phyloP scores from a whole-genome alignment of 2,113 vertebrate species.

The Elephantulus edwardii region DNA sequence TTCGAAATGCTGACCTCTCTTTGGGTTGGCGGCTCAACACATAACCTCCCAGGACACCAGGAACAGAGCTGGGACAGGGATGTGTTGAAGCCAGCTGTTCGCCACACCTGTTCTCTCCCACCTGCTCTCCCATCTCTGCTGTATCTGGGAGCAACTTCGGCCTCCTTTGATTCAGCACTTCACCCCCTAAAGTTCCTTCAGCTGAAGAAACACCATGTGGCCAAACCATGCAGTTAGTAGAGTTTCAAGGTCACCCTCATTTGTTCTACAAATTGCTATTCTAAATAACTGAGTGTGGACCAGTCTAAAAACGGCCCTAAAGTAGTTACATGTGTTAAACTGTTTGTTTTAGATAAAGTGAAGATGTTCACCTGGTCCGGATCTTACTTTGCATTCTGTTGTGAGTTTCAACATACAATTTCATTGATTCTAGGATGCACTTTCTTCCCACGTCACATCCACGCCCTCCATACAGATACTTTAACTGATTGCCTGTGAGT shows the following conservation, averaged over 20 bases:
- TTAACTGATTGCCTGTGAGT: background rate
- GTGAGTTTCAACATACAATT: background rate
- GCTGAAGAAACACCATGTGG: background rate
- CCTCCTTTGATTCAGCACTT: background rate
- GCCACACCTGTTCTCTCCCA: background rate
- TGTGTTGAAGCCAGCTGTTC: background rate
- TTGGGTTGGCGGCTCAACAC: too few relatives aligned
- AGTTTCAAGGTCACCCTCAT: background rate
- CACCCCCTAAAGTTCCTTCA: background rate
- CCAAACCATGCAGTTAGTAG: background rate
- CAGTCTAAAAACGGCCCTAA: background rate
- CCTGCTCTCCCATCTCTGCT: background rate
- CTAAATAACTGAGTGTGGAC: background rate
- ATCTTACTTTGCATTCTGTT: background rate
- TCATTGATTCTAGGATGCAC: background rate
- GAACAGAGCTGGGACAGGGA: too few relatives aligned
- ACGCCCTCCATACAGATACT: background rate
- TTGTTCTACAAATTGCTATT: background rate
- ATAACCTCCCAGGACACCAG: too few relatives aligned
- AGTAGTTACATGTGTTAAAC: constrained; percentile 12
- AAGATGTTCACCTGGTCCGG: background rate
- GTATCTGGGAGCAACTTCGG: background rate
- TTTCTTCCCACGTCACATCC: rapidly evolving
- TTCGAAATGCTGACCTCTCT: too few relatives aligned
- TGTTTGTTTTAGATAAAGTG: background rate